Percentiles rank a stretch among this genome's conserved stretches.
Conservation (phyloP, 2,113 vertebrate species). For the Dryoscopus gambensis region DNA sequence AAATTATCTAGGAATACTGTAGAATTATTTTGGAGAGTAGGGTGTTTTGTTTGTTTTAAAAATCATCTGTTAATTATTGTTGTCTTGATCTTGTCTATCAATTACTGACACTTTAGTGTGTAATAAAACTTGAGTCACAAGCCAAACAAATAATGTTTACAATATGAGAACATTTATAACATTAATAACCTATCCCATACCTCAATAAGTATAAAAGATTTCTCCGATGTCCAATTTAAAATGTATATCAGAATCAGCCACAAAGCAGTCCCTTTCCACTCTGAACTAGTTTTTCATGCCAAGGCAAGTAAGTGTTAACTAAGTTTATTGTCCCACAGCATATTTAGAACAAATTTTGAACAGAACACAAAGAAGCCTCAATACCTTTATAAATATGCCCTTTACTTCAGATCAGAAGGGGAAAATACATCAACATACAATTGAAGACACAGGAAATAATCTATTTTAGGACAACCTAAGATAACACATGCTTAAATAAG, state of each 20-base stretch:
- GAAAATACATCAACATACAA: neutral
- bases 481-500: neutral
- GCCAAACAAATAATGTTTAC: neutral
- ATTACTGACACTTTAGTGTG: neutral
- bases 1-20: neutral
- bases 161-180: neutral
- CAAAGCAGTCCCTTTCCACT: neutral
- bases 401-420: neutral
- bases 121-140: neutral
- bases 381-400: neutral
- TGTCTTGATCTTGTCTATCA: neutral
- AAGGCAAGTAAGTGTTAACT: neutral
- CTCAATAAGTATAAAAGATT: neutral
- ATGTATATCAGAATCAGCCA: neutral
- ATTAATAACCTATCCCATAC: neutral
- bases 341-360: neutral
- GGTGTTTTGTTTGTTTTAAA: neutral
- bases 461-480: neutral
- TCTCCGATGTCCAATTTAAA: neutral
- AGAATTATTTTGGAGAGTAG: neutral
- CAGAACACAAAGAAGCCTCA: neutral
- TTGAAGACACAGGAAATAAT: neutral
- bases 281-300: neutral
- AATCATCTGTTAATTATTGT: neutral
- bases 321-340: neutral